These are phyloP conservation scores for Pogonomyrmex barbatus DNA, from an alignment of 1,140 invertebrate species.

Conservation along the genomic window DNA sequence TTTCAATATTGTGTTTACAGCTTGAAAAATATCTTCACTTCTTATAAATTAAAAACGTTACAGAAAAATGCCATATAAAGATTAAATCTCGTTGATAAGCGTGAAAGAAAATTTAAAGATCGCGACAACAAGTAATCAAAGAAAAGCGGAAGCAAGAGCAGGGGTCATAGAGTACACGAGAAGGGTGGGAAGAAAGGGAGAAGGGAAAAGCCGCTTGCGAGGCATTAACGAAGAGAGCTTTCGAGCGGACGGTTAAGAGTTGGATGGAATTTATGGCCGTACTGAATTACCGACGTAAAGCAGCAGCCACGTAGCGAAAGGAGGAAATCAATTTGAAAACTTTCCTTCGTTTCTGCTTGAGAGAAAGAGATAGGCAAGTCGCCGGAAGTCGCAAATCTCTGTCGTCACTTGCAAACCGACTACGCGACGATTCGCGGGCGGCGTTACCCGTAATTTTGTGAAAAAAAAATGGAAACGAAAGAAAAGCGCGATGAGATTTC, in stretches of 20 bases:
- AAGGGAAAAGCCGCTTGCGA: constrained; percentile 44
- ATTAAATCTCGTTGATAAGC: constrained; percentile 64
- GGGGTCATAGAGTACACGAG: not conserved
- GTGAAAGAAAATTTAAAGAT: constrained; percentile 45
- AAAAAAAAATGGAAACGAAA: not conserved
- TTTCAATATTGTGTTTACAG: not conserved
- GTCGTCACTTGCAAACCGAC: constrained; percentile 53
- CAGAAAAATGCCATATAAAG: not conserved
- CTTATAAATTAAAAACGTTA: not conserved
- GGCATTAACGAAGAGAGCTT: constrained; percentile 76
- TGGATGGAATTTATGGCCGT: constrained; percentile 70
- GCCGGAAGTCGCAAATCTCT: constrained; percentile 70
- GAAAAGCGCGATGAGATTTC: not conserved
- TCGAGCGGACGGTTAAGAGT: constrained; percentile 71
- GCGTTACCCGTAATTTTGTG: constrained; percentile 18
- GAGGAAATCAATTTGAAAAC: constrained; percentile 72
- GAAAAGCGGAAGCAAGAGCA: not conserved
- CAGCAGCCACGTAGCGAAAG: constrained; percentile 69
- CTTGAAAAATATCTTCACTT: not conserved
- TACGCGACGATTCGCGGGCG: constrained; percentile 11
- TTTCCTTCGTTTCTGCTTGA: constrained; percentile 55
- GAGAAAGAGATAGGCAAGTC: not conserved
- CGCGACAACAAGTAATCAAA: constrained; percentile 10
- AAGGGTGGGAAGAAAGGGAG: not conserved
- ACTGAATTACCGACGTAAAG: constrained; percentile 72